Conservation (phyloP, 2,888 invertebrate genomes). For the Branchipolynoe longqiensis region DNA sequence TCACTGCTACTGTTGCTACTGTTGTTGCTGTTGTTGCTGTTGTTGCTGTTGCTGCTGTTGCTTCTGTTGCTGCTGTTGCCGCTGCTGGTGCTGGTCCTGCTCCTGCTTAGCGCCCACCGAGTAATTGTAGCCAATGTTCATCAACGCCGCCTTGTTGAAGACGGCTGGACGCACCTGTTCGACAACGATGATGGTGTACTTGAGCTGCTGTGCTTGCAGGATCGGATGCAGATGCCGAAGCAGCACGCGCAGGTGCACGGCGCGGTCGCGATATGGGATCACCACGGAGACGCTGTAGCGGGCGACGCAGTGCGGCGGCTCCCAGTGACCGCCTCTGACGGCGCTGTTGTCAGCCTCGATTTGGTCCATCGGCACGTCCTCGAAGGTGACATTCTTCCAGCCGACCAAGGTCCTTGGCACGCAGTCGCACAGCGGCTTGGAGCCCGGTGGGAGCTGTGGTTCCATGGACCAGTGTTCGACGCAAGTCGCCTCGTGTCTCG, state of each 20-base stretch:
- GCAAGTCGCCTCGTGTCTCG: not conserved
- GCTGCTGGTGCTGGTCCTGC: too few relatives aligned
- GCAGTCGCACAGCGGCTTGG: not conserved
- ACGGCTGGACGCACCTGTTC: not conserved
- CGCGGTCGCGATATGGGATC: not conserved
- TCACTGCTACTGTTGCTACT: too few relatives aligned
- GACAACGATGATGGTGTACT: not conserved
- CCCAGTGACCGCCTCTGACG: not conserved
- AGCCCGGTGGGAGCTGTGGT: not conserved
- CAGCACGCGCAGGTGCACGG: not conserved
- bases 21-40: too few relatives aligned
- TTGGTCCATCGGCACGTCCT: not conserved
- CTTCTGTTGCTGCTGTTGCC: too few relatives aligned
- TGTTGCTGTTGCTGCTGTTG: too few relatives aligned
- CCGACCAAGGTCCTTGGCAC: not conserved
- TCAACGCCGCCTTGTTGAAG: slow-evolving; percentile 20
- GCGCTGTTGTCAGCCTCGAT: not conserved
- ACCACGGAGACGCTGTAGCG: not conserved
- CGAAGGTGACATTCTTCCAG: not conserved
- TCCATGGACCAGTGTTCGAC: not conserved
- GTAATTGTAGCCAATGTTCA: slow-evolving; percentile 1
- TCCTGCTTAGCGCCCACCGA: too few relatives aligned
- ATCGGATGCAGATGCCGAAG: not conserved
- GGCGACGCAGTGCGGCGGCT: not conserved
- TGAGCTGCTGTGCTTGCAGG: slow-evolving; percentile 1